phyloP scores from a whole-genome alignment of 1,140 invertebrate species.

The Acromyrmex charruanus region DNA sequence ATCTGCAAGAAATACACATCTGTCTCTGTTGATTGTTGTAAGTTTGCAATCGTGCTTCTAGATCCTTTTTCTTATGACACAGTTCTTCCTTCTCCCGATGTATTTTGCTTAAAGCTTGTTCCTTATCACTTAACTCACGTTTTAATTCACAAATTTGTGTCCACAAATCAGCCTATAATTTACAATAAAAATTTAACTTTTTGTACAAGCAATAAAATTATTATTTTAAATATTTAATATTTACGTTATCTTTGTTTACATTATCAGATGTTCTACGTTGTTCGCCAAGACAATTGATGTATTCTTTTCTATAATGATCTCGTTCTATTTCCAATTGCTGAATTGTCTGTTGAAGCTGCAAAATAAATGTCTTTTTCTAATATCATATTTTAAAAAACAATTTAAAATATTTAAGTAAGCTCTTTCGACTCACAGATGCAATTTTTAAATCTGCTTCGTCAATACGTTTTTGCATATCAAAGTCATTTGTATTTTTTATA shows the following conservation, averaged over 20 bases:
- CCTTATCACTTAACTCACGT: conserved; percentile 82
- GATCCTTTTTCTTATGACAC: conserved; percentile 83
- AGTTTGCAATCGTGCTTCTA: conserved; percentile 82
- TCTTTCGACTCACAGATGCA: conserved; percentile 61
- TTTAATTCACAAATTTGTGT: conserved; percentile 81
- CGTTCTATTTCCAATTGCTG: conserved; percentile 84
- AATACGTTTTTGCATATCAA: conserved; percentile 67
- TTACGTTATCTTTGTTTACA: conserved; percentile 80
- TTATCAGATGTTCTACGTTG: conserved; percentile 77
- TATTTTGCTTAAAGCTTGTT: conserved; percentile 82
- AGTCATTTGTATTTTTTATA: conserved; percentile 46
- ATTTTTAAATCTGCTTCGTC: conserved; percentile 72
- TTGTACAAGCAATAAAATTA: conserved; percentile 69
- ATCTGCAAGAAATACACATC: conserved; percentile 74
- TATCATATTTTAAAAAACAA: neutral
- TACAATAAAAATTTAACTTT: conserved; percentile 61
- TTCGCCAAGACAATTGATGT: conserved; percentile 83
- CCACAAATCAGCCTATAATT: conserved; percentile 79
- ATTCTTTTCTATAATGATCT: conserved; percentile 87
- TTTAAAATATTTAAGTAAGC: neutral
- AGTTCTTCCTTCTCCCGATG: conserved; percentile 84
- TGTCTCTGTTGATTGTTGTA: conserved; percentile 68
- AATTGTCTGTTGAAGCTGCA: conserved; percentile 80
- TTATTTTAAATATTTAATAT: conserved; percentile 66
- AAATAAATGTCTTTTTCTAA: conserved; percentile 19